Base-by-base conservation (phyloP, 1,140 invertebrate genomes). In the Steinernema khuongi region DNA sequence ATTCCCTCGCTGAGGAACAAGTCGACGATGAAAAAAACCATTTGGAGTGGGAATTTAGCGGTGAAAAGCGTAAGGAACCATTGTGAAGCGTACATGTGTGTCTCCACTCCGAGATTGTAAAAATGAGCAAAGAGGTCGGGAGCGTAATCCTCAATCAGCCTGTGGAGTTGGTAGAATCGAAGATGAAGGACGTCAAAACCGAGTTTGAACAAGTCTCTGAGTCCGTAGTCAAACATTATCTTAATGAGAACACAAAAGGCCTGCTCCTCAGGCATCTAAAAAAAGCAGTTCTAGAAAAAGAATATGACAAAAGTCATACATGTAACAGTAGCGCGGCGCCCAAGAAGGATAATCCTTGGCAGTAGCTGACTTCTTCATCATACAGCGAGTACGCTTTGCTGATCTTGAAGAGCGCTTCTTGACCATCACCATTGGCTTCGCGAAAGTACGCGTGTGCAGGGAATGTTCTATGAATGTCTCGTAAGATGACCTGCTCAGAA, bases 31-130 rank as follows among this genome's bases (percentile, higher is more conserved):
- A 94, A 93, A 87, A 97, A 99, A 17, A 99, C 97, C 86, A 98
- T 91, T 85, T 92, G 93, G 0, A 99, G 88, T 1, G 96, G 96
- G 87, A 99, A 99, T 85, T 97, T 92, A 18, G 96, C 95, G 1
- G 96, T 99, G 87, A 96, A 99, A 17, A 99, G 87, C 0, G 96
- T 99, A 28, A 99, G 90, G 88, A 99, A 98, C 97, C 97, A 99
- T 88, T 99, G 96, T 32, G 93, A 94, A 28, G 95, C 96, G 87
- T 94, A 99, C 96, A 99, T 99, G 87, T 99, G 96, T 70, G 94
- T 92, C 87, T 99, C 96, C 60, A 99, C 90, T 41, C 92, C 91
- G 83, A 94, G 90, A 83, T 93, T 91, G 77, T 88, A 88, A 87
- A 99, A 97, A 87, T 99, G 96, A 74, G 90, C 90, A 81, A 91